phyloP scores from a whole-genome alignment of 2,113 vertebrate species.

The Mustela nigripes region DNA sequence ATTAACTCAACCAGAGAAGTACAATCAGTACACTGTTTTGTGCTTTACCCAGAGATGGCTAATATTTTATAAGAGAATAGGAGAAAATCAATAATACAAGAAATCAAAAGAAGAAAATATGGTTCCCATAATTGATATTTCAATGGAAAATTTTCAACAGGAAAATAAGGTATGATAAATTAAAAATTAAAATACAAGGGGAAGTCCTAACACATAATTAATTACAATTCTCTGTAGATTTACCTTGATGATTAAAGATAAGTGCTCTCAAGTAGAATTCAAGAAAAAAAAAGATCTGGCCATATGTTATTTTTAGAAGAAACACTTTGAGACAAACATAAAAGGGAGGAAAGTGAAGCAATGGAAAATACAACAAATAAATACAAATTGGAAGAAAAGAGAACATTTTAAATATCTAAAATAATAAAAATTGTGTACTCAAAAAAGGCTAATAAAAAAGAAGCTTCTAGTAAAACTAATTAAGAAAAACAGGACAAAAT shows the following conservation, averaged over 20 bases:
- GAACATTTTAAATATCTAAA: neutral
- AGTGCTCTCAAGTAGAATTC: neutral
- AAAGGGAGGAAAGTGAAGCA: neutral
- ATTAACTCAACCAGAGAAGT: neutral
- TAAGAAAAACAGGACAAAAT: neutral
- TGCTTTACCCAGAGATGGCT: neutral
- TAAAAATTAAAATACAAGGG: neutral
- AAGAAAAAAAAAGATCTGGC: neutral
- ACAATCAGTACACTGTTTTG: neutral
- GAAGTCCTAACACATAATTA: neutral
- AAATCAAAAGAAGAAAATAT: neutral
- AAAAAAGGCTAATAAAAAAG: neutral
- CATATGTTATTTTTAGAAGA: slow-evolving; percentile 5
- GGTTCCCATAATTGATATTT: neutral
- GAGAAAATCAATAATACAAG: neutral
- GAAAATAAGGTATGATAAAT: neutral
- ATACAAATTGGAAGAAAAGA: neutral
- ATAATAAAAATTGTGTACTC: neutral
- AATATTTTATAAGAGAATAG: neutral
- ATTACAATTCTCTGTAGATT: neutral
- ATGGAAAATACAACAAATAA: neutral
- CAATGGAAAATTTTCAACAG: neutral
- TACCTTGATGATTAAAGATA: neutral
- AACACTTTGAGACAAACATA: neutral
- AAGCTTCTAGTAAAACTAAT: neutral